phyloP scores from a whole-genome alignment of 2,113 vertebrate genomes.

The Eudyptes chrysolophus region DNA sequence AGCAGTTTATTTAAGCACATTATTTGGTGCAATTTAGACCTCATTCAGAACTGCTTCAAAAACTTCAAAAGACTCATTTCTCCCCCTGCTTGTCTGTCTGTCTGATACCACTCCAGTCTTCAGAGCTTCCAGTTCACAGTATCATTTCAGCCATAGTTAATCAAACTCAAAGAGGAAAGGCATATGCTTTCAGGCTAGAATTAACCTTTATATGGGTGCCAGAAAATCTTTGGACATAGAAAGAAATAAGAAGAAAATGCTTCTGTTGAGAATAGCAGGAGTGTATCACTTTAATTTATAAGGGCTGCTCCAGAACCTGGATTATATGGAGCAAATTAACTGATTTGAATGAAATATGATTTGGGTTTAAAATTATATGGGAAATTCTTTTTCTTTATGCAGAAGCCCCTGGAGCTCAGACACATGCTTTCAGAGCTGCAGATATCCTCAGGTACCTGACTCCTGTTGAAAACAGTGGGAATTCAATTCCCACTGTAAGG shows the following conservation, averaged over 20 bases:
- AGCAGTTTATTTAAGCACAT: constrained; percentile 66
- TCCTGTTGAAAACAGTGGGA: neutral
- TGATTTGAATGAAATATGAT: constrained; percentile 10
- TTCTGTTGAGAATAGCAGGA: constrained; percentile 16
- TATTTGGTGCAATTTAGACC: constrained; percentile 61
- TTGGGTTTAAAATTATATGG: neutral
- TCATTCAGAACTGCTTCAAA: constrained; percentile 57
- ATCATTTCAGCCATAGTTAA: constrained; percentile 29
- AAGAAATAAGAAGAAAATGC: constrained; percentile 27
- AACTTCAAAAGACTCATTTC: constrained; percentile 50
- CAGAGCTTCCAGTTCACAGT: constrained; percentile 9
- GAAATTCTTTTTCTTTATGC: neutral
- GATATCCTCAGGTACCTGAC: neutral
- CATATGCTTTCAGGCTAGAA: constrained; percentile 38
- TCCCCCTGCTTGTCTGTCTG: constrained; percentile 21
- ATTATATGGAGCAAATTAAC: neutral
- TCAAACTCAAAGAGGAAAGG: constrained; percentile 14
- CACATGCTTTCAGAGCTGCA: neutral
- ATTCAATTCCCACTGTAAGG: neutral
- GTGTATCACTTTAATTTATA: neutral
- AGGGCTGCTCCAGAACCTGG: neutral
- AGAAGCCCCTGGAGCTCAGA: neutral
- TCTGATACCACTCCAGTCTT: constrained; percentile 19
- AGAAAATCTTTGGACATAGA: constrained; percentile 27
- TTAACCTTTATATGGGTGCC: constrained; percentile 57